Conservation (phyloP, 2,113 vertebrate species). For the Marcusenius ussheri region DNA sequence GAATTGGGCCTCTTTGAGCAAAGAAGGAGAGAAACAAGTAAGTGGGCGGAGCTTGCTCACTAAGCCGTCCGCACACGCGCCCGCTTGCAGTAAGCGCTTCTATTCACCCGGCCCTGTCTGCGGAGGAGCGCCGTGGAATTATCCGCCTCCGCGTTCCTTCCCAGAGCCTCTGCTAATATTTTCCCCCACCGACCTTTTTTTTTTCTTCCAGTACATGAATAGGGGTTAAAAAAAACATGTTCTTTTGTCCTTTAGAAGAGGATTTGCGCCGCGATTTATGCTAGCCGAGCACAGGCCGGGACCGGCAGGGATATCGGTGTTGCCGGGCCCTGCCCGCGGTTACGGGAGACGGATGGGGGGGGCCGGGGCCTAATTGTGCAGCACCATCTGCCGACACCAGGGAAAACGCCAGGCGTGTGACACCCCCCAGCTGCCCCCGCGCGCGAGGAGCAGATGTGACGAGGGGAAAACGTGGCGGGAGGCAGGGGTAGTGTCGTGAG, state of each 20-base stretch:
- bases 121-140: background rate
- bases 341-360: conserved; percentile 28
- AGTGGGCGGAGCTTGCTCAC: background rate
- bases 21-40: background rate
- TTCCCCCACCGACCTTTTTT: background rate
- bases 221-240: conserved; percentile 2
- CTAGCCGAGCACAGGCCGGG: background rate
- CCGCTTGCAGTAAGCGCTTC: background rate
- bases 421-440: conserved; percentile 24
- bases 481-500: background rate
- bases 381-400: conserved; percentile 42
- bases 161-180: background rate
- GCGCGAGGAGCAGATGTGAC: conserved; percentile 44
- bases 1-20: background rate
- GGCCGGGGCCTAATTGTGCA: conserved; percentile 34
- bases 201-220: background rate
- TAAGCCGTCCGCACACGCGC: background rate
- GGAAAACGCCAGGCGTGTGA: conserved; percentile 20
- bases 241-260: conserved; percentile 2
- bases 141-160: background rate
- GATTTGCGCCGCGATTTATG: background rate
- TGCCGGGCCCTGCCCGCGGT: background rate
- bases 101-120: background rate
- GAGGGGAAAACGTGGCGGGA: background rate
- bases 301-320: background rate